Conservation (phyloP, 2,113 vertebrate species). For the Epinephelus fuscoguttatus region DNA sequence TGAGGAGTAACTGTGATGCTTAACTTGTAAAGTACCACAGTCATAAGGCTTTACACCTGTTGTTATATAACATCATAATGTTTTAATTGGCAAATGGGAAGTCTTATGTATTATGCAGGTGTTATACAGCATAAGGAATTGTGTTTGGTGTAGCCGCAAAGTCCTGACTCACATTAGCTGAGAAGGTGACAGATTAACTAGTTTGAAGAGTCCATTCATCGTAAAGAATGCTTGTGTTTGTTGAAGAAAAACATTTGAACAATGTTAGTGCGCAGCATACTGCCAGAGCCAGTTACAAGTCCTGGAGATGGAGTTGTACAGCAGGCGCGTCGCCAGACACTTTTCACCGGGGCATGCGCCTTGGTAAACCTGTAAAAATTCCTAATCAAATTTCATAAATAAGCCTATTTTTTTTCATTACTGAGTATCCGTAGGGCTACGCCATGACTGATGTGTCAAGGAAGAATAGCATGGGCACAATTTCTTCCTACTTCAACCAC, state of each 20-base stretch:
- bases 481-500: no score
- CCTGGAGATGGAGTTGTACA: no score
- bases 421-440: no score
- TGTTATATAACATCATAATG: neutral
- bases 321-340: no score
- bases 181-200: neutral
- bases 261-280: neutral
- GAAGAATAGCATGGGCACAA: no score
- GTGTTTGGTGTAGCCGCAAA: neutral
- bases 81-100: neutral
- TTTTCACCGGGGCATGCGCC: no score
- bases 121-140: neutral
- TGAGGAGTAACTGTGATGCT: neutral
- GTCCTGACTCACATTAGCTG: neutral
- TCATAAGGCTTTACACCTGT: neutral
- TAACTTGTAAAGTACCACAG: neutral
- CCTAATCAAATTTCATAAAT: no score
- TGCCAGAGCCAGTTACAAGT: neutral
- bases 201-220: conserved; percentile 11
- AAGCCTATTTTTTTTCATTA: no score
- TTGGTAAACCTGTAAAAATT: no score
- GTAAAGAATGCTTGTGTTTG: conserved; percentile 15
- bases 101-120: neutral
- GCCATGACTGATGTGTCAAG: no score
- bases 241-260: conserved; percentile 12